Base-by-base conservation (phyloP, 2,888 invertebrate species). In the Synanthedon andrenaeformis region DNA sequence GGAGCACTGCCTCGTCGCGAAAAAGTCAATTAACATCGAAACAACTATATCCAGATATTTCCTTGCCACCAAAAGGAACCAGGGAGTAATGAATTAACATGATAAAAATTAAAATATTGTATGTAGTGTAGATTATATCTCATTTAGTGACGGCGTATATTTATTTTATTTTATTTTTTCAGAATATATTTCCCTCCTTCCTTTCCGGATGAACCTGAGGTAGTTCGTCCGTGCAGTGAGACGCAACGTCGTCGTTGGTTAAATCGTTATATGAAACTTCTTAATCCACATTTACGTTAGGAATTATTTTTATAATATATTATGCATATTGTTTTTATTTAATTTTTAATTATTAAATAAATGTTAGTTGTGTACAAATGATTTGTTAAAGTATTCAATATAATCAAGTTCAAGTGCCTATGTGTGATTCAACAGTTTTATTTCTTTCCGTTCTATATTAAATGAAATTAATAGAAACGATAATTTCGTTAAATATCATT, bases 201-300 rank as follows among this genome's bases (percentile, higher is more conserved):
- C 12, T 84, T 82, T 59, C 80, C 81, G 5, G 70, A 70, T 3
- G 69, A 69, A 14, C 57, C 69, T 1, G 77, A 72, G 52, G 55
- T 58, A 1, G 61, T 67, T 8, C 67, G 60, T 11, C 69, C 66
- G 0, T 76, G 80, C 57, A 82, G 74, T 56, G 74, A 75, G 23
- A 65, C 62, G 1, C 84, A 85, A 59, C 74, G 74, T 0, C 71
- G 67, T 4, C 76, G 81, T n/a, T 85, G 84, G 84, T 72, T 70
- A 56, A 72, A 65, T 14, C 67, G 84, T 42, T 67, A 83, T 0
- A 62, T 59, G 51, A 78, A 68, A 58, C 67, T 83, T 1, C 59
- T 80, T 0, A 58, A 67, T 41, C 65, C 66, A 23, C 62, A 62
- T 13, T 55, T 54, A 13, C 53, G 41, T 28, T 49, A 49, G 49